A percentile compares a stretch with the other conserved stretches of the same genome.
phyloP scores from a whole-genome alignment of 1,140 invertebrate genomes.

The Zophobas atratus region DNA sequence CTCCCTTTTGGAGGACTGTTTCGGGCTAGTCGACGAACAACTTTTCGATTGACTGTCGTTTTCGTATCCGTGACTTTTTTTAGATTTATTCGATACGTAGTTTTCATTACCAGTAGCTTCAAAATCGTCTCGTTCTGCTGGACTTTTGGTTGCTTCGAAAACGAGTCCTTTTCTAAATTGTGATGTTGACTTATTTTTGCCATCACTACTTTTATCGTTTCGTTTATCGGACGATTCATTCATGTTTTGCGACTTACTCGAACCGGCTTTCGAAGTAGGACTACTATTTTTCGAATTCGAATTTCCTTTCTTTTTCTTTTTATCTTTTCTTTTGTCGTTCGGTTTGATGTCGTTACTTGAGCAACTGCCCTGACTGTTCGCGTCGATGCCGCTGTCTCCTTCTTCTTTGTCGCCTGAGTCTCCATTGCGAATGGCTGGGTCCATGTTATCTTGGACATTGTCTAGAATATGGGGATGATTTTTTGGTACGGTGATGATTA shows the following conservation, averaged over 20 bases:
- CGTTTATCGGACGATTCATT: conserved; percentile 51
- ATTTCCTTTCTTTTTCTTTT: conserved; percentile 82
- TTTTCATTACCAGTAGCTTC: conserved; percentile 78
- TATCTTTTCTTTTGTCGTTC: conserved; percentile 79
- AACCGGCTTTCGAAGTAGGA: conserved; percentile 52
- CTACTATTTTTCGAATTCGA: conserved; percentile 53
- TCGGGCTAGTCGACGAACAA: conserved; percentile 74
- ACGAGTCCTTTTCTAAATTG: conserved; percentile 70
- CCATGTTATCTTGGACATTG: conserved; percentile 63
- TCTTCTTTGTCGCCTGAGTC: conserved; percentile 79
- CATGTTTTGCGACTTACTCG: conserved; percentile 52
- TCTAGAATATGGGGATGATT: not conserved
- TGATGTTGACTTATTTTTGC: conserved; percentile 50
- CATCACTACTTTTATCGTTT: conserved; percentile 51
- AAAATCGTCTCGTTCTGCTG: conserved; percentile 79
- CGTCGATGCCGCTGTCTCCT: conserved; percentile 89
- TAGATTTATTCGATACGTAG: conserved; percentile 71
- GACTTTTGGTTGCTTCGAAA: conserved; percentile 75
- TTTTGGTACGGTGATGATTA: too few species aligned
- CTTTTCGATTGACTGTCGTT: conserved; percentile 44
- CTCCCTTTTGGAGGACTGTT: conserved; percentile 82
- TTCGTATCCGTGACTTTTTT: conserved; percentile 65
- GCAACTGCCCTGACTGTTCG: conserved; percentile 88
- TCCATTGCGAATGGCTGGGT: conserved; percentile 62
- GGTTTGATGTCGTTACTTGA: conserved; percentile 83